Percentiles rank a stretch among this genome's conserved stretches.
Evolutionary conservation across 2,797 vertebrate genomes (phyloP).

Genomic region (Sebastes diaconus): DNA sequence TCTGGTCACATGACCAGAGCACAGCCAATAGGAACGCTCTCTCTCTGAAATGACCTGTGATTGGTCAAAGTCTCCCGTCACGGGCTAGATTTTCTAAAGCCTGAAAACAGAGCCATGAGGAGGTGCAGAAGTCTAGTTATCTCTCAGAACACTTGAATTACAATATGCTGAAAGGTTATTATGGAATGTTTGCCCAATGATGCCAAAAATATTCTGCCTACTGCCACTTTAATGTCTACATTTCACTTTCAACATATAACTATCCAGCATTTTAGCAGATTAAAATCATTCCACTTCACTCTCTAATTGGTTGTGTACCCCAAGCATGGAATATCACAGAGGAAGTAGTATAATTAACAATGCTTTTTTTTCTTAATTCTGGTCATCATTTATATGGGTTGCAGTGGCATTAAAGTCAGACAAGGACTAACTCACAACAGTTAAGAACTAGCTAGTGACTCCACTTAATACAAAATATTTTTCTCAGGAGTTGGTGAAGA

Average conservation of each 20-base stretch:
- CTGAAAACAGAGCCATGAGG: no score
- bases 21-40: no score
- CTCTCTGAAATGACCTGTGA: accelerated
- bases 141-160: no score
- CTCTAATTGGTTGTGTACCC: no score
- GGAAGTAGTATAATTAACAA: not conserved
- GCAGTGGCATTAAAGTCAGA: not conserved
- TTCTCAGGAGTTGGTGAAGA: not conserved
- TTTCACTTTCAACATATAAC: not conserved
- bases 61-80: no score
- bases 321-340: not conserved
- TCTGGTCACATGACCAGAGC: accelerated
- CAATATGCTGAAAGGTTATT: no score
- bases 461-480: not conserved
- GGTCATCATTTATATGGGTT: not conserved
- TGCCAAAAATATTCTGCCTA: accelerated
- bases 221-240: not conserved
- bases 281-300: not conserved
- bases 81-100: no score
- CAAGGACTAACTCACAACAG: not conserved
- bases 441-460: not conserved
- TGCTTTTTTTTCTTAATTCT: not conserved
- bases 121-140: no score
- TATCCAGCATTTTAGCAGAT: not conserved
- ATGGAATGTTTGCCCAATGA: no score